Evolutionary conservation across 2,113 vertebrate genomes (phyloP).

Genomic region (Rhineura floridana): DNA sequence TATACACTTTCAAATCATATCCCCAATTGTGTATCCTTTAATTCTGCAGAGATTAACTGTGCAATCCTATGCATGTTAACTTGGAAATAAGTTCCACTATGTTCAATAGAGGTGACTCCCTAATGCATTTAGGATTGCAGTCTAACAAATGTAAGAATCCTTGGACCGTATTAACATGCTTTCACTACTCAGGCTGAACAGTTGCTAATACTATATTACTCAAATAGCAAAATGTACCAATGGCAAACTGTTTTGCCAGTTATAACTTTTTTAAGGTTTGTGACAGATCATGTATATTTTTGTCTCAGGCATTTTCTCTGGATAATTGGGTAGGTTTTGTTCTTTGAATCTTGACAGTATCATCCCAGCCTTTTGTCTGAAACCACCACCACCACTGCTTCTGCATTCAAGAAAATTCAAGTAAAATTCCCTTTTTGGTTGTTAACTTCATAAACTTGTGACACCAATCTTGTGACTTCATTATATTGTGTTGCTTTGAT

Average conservation of each 20-base stretch:
- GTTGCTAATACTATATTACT: neutral
- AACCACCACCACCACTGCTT: neutral
- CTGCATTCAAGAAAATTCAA: neutral
- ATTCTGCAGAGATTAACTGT: neutral
- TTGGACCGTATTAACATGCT: fast-evolving
- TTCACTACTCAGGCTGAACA: neutral
- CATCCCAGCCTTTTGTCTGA: neutral
- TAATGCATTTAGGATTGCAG: neutral
- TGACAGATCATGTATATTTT: fast-evolving
- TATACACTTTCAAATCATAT: fast-evolving
- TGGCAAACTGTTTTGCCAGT: neutral
- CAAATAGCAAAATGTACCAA: too few species aligned
- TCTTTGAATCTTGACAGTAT: neutral
- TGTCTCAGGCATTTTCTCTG: neutral
- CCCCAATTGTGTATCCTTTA: neutral
- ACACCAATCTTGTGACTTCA: neutral
- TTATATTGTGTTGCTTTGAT: neutral
- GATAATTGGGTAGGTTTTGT: neutral
- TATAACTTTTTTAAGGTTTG: neutral
- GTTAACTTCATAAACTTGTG: neutral
- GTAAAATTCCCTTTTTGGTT: neutral
- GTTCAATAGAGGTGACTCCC: too few species aligned
- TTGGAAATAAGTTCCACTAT: too few species aligned
- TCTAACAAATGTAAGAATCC: neutral
- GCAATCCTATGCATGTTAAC: too few species aligned